A percentile compares a stretch with the other conserved stretches of the same genome.
These are phyloP conservation scores for Aquatica leii DNA, from an alignment of 2,888 invertebrate genomes.

Conservation along the genomic window DNA sequence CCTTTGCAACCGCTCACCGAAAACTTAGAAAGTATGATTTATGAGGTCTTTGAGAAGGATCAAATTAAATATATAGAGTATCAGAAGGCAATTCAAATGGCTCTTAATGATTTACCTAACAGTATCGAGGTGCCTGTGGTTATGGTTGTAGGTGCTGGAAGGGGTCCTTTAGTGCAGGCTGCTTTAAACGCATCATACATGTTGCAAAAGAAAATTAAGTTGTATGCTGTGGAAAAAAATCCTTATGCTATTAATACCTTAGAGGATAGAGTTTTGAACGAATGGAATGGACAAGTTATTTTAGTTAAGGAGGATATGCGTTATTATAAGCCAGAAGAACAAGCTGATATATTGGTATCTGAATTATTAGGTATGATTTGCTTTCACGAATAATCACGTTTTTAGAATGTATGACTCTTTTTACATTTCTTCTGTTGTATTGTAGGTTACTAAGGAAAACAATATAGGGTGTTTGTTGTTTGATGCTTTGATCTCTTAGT, in stretches of 20 bases:
- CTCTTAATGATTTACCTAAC: conserved; percentile 69
- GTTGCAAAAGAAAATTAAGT: conserved; percentile 75
- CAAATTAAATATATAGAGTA: conserved; percentile 93
- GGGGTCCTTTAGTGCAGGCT: conserved; percentile 94
- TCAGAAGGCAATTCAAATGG: conserved; percentile 82
- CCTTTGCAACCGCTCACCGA: conserved; percentile 94
- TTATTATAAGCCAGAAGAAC: conserved; percentile 78
- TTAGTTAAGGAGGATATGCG: conserved; percentile 90
- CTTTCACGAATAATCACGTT: too few species aligned
- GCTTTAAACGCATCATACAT: conserved; percentile 78
- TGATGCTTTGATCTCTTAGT: too few species aligned
- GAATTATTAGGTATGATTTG: conserved; percentile 80
- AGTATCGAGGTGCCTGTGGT: conserved; percentile 62
- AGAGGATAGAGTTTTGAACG: conserved; percentile 75
- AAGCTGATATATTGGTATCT: conserved; percentile 95
- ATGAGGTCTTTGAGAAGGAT: conserved; percentile 98
- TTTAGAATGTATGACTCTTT: too few species aligned
- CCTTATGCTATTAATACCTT: conserved; percentile 92
- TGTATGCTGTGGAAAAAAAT: conserved; percentile 98
- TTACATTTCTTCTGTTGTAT: too few species aligned
- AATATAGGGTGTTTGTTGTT: too few species aligned
- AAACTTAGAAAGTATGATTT: conserved; percentile 94
- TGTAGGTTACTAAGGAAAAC: too few species aligned
- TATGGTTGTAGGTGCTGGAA: conserved; percentile 69
- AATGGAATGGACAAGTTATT: conserved; percentile 80